These are phyloP conservation scores for Myotis vivesi DNA, from an alignment of 2,797 vertebrate genomes.

Conservation along the genomic window DNA sequence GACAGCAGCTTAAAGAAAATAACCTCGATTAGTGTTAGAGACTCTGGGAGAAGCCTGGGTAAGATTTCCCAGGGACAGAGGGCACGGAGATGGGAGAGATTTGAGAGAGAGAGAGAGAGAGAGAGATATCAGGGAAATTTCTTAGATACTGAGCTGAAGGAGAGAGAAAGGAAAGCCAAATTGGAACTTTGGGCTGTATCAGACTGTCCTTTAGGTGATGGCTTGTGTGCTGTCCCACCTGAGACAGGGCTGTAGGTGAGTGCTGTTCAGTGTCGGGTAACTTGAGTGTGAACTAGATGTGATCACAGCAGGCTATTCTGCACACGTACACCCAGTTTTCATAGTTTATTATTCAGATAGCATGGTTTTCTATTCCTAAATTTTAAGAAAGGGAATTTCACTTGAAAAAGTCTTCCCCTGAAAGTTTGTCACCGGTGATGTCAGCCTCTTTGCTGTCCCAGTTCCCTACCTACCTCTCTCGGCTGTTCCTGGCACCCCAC, in stretches of 20 bases:
- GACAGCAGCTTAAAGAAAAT: not conserved
- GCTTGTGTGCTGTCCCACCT: rapidly evolving
- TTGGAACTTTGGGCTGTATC: not conserved
- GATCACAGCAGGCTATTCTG: not conserved
- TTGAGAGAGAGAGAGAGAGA: not conserved
- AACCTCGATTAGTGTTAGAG: not conserved
- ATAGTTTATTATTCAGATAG: not conserved
- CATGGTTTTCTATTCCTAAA: not conserved
- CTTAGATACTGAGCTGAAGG: not conserved
- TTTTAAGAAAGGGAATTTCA: not conserved
- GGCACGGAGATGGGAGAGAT: not conserved
- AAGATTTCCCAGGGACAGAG: not conserved
- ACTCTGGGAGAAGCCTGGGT: not conserved
- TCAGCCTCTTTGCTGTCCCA: not conserved
- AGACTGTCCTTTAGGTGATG: not conserved
- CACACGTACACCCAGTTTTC: not conserved
- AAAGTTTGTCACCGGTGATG: not conserved
- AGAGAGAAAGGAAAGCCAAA: not conserved
- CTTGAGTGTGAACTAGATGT: not conserved
- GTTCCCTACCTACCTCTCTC: not conserved
- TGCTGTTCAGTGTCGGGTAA: too few species aligned
- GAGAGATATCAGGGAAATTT: not conserved
- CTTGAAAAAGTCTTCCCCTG: not conserved
- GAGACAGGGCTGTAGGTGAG: rapidly evolving
- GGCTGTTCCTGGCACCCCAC: rapidly evolving